A percentile compares a stretch with the other conserved stretches of the same genome.
phyloP scores from a whole-genome alignment of 2,113 vertebrate genomes.

The Alaudala cheleensis region DNA sequence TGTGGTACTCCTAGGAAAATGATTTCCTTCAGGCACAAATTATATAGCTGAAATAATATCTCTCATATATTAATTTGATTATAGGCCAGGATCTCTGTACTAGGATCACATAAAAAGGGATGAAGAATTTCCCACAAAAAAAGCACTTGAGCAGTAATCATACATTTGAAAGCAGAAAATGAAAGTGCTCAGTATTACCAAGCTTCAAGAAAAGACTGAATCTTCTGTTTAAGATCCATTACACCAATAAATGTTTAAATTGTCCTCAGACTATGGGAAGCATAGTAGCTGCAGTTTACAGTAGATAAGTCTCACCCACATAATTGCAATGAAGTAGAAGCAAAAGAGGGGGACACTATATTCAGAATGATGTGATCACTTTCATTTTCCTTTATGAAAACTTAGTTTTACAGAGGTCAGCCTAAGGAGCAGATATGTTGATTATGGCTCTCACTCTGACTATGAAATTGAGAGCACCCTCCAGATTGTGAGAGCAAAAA shows the following conservation, averaged over 20 bases:
- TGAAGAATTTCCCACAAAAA: neutral
- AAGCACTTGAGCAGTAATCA: neutral
- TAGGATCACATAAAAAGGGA: neutral
- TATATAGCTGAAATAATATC: constrained; percentile 6
- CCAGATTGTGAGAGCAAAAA: neutral
- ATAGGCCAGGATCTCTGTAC: neutral
- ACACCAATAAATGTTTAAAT: neutral
- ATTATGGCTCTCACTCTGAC: neutral
- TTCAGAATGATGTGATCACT: neutral
- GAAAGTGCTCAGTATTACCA: neutral
- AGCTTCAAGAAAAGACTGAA: neutral
- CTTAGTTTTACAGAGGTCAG: neutral
- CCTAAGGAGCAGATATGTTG: neutral
- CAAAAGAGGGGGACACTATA: neutral
- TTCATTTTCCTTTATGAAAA: neutral
- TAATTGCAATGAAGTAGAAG: neutral
- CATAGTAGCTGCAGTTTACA: neutral
- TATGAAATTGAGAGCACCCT: neutral
- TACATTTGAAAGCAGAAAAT: neutral
- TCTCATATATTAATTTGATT: neutral
- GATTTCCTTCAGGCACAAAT: neutral
- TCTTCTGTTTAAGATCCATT: constrained; percentile 7
- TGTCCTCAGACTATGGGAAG: neutral
- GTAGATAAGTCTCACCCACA: neutral
- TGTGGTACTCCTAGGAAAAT: neutral